Conservation (phyloP, 1,140 invertebrate genomes). For the Heterodera schachtii region DNA sequence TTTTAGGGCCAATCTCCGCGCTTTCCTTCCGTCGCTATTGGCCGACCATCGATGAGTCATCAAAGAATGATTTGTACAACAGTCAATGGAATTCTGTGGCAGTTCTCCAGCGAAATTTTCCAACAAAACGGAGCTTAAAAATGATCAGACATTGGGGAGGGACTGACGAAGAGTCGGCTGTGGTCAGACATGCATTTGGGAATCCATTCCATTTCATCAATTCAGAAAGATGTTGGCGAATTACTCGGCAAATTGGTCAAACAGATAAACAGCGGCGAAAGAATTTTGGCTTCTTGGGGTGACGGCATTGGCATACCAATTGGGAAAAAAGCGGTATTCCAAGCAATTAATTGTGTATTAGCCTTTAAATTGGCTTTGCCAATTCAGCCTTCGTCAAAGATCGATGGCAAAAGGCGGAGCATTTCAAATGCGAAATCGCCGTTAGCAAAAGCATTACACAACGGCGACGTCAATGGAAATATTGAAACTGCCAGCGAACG, state of each 20-base stretch:
- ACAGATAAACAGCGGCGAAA: neutral
- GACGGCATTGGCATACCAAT: too few relatives aligned
- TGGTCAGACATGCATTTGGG: neutral
- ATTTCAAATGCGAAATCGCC: neutral
- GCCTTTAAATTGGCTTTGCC: too few relatives aligned
- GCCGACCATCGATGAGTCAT: neutral
- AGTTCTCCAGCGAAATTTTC: neutral
- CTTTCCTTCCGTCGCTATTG: slow-evolving; percentile 16
- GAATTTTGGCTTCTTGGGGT: neutral
- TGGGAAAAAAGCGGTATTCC: too few relatives aligned
- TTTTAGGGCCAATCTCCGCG: slow-evolving; percentile 20
- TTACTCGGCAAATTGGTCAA: neutral
- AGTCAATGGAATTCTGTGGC: neutral
- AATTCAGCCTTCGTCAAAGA: too few relatives aligned
- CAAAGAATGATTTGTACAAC: neutral
- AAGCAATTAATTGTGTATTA: too few relatives aligned
- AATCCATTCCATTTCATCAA: neutral
- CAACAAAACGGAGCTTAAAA: neutral
- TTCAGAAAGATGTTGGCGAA: neutral
- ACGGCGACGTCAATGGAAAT: neutral
- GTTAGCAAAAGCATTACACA: neutral
- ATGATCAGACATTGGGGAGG: neutral
- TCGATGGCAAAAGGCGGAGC: neutral
- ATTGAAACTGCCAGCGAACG: neutral
- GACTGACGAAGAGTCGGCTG: neutral